Base-by-base conservation (phyloP, 2,888 invertebrate genomes). In the Spodoptera littoralis region DNA sequence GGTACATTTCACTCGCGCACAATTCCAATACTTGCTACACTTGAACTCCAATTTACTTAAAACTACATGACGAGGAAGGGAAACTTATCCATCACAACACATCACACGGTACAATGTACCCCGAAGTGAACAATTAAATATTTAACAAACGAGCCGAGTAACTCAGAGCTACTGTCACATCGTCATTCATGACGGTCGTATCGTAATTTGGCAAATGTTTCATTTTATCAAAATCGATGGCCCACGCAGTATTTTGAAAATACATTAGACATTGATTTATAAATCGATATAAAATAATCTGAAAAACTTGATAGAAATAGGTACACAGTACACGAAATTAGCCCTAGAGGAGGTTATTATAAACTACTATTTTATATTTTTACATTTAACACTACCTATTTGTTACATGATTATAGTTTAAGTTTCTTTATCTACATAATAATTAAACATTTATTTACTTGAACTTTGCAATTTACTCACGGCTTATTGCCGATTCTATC, bases 351-450 rank as follows among this genome's bases (percentile, higher is more conserved):
- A 89, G 85, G 84, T 87, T 87, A 85, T 87, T 87, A 85, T 83
- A 86, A 84, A 65, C 83, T 88, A 87, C 89, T 86, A 88, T 87
- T 86, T 87, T 80, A 87, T 86, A 89, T 90, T 89, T 88, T 85
- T 89, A 91, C 87, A 89, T 88, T 88, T 89, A 88, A 83, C 80
- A 79, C 90, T 90, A 91, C 79, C 88, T 91, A 90, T 88, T 90
- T 88, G 83, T 87, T 92, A 91, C 86, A 88, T 83, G 88, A 88
- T 89, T 91, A 91, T 82, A 90, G 76, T 85, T 89, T 90, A 87
- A 70, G 71, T 84, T 85, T 86, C 77, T 85, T 79, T 91, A 92
- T 88, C 92, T 92, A 92, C 90, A 89, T 83, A 83, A 81, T 86
- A 75, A 76, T 72, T 71, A 80, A 78, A 80, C 70, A 76, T 71